Evolutionary conservation across 2,113 vertebrate species (phyloP).

Genomic region (Nannospalax galili): DNA sequence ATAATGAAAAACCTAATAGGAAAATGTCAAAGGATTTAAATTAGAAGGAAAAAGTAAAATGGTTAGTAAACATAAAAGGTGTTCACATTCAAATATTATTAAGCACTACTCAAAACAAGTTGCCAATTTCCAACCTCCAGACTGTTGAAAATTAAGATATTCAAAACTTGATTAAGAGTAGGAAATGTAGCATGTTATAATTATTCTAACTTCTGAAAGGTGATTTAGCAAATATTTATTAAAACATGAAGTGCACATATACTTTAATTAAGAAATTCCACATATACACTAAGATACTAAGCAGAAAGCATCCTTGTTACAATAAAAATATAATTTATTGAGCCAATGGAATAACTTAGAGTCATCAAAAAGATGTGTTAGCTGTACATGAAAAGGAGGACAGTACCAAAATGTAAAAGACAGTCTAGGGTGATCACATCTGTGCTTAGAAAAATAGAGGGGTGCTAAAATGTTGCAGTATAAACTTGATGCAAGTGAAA

Average conservation of each 20-base stretch:
- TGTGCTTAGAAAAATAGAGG: background rate
- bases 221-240: slow-evolving; percentile 22
- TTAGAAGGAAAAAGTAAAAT: background rate
- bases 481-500: background rate
- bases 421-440: background rate
- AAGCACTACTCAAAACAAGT: background rate
- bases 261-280: background rate
- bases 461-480: background rate
- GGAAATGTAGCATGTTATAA: background rate
- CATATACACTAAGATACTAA: background rate
- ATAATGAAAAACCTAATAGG: background rate
- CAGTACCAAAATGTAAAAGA: background rate
- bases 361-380: background rate
- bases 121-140: background rate
- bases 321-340: background rate
- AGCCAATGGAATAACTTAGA: background rate
- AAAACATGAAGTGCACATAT: slow-evolving; percentile 23
- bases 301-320: background rate
- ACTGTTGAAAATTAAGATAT: background rate
- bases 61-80: background rate
- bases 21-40: background rate
- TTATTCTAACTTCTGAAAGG: background rate
- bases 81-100: background rate
- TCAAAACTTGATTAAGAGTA: background rate
- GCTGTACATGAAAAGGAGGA: background rate